Conservation (phyloP, 2,797 vertebrate species). For the Nasua narica region DNA sequence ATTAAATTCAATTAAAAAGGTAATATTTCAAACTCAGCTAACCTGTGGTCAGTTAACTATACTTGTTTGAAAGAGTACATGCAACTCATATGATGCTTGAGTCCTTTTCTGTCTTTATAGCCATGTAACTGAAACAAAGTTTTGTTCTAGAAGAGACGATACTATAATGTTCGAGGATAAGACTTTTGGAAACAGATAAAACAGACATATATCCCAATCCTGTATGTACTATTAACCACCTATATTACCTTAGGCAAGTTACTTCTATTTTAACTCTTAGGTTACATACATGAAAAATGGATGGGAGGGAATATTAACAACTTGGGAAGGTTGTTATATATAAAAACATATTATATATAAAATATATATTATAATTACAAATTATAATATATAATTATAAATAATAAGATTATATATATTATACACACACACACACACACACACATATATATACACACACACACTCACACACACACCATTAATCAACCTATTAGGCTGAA, state of each 20-base stretch:
- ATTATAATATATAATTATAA: no score
- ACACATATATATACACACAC: neutral
- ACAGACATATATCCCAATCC: neutral
- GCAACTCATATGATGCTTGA: neutral
- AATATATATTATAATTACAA: neutral
- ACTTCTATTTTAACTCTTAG: neutral
- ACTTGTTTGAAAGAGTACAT: neutral
- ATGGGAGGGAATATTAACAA: neutral
- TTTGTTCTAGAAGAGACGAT: neutral
- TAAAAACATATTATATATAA: neutral
- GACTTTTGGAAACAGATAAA: neutral
- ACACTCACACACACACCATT: no score
- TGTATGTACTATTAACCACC: neutral
- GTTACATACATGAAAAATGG: neutral
- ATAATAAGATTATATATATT: no score
- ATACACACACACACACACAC: no score
- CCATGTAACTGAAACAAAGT: neutral
- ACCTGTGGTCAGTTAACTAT: neutral
- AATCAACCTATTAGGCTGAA: neutral
- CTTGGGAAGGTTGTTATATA: neutral
- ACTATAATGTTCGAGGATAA: neutral
- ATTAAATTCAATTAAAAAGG: neutral
- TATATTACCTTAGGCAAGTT: neutral
- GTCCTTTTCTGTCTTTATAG: neutral
- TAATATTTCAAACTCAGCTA: neutral